phyloP scores from a whole-genome alignment of 2,888 invertebrate genomes.

The Ischnus inquisitorius region DNA sequence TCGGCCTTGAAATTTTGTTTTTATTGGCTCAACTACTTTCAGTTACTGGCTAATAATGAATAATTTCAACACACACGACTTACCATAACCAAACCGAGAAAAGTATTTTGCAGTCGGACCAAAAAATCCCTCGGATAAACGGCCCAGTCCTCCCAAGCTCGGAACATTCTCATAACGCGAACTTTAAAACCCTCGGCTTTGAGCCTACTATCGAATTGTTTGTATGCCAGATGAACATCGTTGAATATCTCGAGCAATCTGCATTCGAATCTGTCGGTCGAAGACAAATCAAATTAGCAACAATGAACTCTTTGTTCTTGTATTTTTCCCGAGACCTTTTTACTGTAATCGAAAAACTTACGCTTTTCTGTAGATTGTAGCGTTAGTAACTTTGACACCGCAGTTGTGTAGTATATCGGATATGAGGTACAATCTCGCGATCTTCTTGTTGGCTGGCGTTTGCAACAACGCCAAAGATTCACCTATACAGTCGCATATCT shows the following conservation, averaged over 20 bases:
- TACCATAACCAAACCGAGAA: slow-evolving; percentile 91
- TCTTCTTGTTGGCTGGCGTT: slow-evolving; percentile 94
- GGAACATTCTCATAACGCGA: slow-evolving; percentile 94
- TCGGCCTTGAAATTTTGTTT: slow-evolving; percentile 70
- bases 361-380: slow-evolving; percentile 96
- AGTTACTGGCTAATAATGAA: slow-evolving; percentile 11
- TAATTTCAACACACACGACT: slow-evolving; percentile 39
- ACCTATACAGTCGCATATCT: slow-evolving; percentile 96
- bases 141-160: slow-evolving; percentile 99
- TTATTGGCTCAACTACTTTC: background rate
- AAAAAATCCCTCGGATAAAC: slow-evolving; percentile 98
- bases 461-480: slow-evolving; percentile 93
- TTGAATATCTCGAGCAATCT: slow-evolving; percentile 93
- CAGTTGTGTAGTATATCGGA: slow-evolving; percentile 99
- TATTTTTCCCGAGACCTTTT: slow-evolving; percentile 1
- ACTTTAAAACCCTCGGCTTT: slow-evolving; percentile 99
- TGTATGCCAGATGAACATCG: slow-evolving; percentile 90
- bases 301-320: background rate
- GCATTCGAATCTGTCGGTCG: slow-evolving; percentile 90
- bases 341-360: slow-evolving; percentile 85
- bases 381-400: slow-evolving; percentile 97
- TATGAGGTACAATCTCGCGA: slow-evolving; percentile 96
- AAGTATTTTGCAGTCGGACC: slow-evolving; percentile 94
- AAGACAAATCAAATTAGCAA: slow-evolving; percentile 11
- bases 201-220: slow-evolving; percentile 92